A percentile compares a stretch with the other conserved stretches of the same genome.
phyloP scores from a whole-genome alignment of 2,113 vertebrate species.

The Tragelaphus buxtoni region DNA sequence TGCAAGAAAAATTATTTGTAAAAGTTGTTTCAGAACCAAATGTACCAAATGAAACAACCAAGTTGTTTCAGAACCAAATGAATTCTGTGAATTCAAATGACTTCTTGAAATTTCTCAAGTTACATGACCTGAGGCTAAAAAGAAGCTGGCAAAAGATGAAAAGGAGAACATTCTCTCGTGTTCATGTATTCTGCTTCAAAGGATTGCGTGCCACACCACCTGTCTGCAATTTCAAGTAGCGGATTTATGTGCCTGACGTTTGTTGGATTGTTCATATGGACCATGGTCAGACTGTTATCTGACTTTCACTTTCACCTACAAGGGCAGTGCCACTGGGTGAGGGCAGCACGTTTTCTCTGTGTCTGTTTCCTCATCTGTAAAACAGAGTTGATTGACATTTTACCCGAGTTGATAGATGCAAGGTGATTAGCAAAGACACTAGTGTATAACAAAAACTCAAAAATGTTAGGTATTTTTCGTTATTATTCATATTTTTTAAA shows the following conservation, averaged over 20 bases:
- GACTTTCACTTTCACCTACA: background rate
- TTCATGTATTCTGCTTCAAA: slow-evolving; percentile 13
- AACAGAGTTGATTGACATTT: background rate
- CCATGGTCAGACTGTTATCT: background rate
- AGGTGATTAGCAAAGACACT: background rate
- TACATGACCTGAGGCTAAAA: slow-evolving; percentile 33
- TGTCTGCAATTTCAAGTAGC: background rate
- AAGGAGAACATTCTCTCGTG: background rate
- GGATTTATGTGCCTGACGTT: background rate
- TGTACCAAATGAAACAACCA: too few species aligned
- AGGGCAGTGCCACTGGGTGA: background rate
- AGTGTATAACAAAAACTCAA: background rate
- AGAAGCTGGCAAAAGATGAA: slow-evolving; percentile 37
- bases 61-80: background rate
- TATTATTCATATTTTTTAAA: background rate
- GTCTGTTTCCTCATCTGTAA: background rate
- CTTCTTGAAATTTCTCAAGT: slow-evolving; percentile 37
- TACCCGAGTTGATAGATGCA: background rate
- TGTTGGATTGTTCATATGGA: background rate
- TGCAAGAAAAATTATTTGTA: slow-evolving; percentile 31
- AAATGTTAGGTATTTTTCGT: background rate
- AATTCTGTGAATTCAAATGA: background rate
- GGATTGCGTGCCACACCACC: background rate
- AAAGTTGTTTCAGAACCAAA: background rate
- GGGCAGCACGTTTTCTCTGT: background rate